Evolutionary conservation across 2,113 vertebrate species (phyloP), one percentile per base, ranked within the genome.

Genomic region (Cygnus atratus): DNA sequence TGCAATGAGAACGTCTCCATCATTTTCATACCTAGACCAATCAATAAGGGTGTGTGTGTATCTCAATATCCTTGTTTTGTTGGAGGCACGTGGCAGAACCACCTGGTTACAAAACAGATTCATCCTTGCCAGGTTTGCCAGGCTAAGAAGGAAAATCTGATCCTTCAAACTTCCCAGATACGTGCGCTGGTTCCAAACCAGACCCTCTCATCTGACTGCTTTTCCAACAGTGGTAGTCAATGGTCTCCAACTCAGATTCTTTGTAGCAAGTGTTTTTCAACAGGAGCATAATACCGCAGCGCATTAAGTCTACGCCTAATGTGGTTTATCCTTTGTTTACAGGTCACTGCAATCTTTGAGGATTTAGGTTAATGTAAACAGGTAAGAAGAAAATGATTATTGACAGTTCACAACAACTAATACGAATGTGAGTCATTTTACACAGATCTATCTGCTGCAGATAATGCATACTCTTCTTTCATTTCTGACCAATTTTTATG

Each of bases 291-390:
- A 88, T 37, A 84, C 10, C 58, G 66, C 11, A 20, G 44, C 68
- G 84, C 76, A 84, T 81, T 91, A 95, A 82, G 39, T 79, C 89
- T 76, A 26, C 17, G 37, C 62, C 66, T 97, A 89, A 91, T 33
- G 54, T 84, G 87, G 18, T 92, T 94, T 89, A 94, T 84, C 88
- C 90, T 93, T 93, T 95, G 87, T 96, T 92, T 95, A 93, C 86
- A 65, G 59, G 79, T 89, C 59, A 87, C 57, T 76, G 77, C 73
- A 82, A 82, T 87, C 84, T 91, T 84, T 83, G 87, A 85, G 87
- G 75, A 91, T 92, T 94, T 87, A 91, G 43, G 54, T 87, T 91
- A 90, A 58, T 33, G 62, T n/a, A 76, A 88, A 94, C n/a, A 93
- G 37, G 24, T 58, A 91, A 77, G 88, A 91, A 89, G 74, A 82